These are phyloP conservation scores for Arctopsyche grandis DNA, from an alignment of 1,140 invertebrate species.

Conservation along the genomic window DNA sequence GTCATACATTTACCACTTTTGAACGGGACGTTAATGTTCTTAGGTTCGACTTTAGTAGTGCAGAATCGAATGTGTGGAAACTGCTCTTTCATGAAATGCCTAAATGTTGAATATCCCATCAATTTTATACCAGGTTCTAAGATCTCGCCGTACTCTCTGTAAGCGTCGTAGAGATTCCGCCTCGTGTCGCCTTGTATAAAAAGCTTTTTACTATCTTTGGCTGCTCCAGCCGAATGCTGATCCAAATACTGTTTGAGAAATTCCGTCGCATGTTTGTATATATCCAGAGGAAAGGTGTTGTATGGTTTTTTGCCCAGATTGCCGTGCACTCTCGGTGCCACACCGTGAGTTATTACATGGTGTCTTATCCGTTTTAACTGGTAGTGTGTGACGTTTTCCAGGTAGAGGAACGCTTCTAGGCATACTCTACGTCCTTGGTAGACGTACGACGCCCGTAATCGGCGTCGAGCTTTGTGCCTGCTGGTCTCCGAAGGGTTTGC, in stretches of 20 bases:
- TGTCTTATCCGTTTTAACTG: slow-evolving; percentile 81
- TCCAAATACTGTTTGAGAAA: slow-evolving; percentile 78
- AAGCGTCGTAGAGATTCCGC: slow-evolving; percentile 78
- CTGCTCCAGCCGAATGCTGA: slow-evolving; percentile 67
- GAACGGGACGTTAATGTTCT: slow-evolving; percentile 64
- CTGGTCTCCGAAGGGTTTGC: slow-evolving; percentile 79
- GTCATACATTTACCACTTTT: slow-evolving; percentile 65
- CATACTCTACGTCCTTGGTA: slow-evolving; percentile 81
- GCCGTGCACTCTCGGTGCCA: slow-evolving; percentile 79
- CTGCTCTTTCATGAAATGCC: slow-evolving; percentile 83
- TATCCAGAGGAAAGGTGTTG: slow-evolving; percentile 81
- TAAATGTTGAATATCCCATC: slow-evolving; percentile 83
- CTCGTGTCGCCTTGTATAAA: slow-evolving; percentile 76
- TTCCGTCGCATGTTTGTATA: slow-evolving; percentile 79
- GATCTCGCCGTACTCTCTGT: slow-evolving; percentile 77
- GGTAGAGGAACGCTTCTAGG: slow-evolving; percentile 80
- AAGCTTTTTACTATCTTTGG: slow-evolving; percentile 67
- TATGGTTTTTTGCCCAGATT: slow-evolving; percentile 85
- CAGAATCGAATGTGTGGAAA: slow-evolving; percentile 80
- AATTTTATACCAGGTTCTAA: slow-evolving; percentile 74
- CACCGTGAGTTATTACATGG: slow-evolving; percentile 81
- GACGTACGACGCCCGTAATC: slow-evolving; percentile 78
- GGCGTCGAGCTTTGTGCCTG: slow-evolving; percentile 75
- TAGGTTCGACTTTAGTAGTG: slow-evolving; percentile 71
- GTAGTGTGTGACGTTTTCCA: slow-evolving; percentile 84